Conservation (phyloP, 2,888 invertebrate genomes). For the Stenodema calcarata region DNA sequence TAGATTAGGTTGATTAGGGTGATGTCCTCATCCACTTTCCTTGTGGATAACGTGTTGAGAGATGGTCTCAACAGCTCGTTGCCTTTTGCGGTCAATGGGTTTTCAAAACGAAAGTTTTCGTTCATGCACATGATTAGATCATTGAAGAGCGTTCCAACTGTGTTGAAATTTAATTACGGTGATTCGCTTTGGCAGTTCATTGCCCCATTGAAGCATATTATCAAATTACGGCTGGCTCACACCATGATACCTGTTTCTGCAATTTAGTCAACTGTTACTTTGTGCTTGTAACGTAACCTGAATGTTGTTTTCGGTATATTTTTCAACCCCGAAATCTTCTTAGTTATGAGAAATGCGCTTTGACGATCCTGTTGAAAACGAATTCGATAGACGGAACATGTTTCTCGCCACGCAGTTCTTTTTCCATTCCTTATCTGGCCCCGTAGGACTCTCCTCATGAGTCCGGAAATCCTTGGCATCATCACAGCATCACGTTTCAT, state of each 20-base stretch:
- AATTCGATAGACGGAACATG: no score
- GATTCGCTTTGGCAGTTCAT: neutral
- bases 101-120: neutral
- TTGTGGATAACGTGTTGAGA: neutral
- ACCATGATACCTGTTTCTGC: neutral
- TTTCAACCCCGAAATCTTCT: no score
- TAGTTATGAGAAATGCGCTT: no score
- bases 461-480: slow-evolving; percentile 4
- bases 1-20: neutral
- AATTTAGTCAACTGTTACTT: no score
- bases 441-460: neutral
- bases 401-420: no score
- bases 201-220: neutral
- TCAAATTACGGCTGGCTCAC: neutral
- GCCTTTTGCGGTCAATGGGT: neutral
- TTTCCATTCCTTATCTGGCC: no score
- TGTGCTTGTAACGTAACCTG: no score
- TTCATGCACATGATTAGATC: neutral
- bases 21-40: neutral
- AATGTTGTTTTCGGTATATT: no score
- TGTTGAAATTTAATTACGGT: neutral
- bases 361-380: no score
- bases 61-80: neutral
- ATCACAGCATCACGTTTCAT: neutral
- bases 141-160: neutral